These are phyloP conservation scores for Drosophila biarmipes DNA, from an alignment of 1,140 invertebrate species.

Conservation along the genomic window DNA sequence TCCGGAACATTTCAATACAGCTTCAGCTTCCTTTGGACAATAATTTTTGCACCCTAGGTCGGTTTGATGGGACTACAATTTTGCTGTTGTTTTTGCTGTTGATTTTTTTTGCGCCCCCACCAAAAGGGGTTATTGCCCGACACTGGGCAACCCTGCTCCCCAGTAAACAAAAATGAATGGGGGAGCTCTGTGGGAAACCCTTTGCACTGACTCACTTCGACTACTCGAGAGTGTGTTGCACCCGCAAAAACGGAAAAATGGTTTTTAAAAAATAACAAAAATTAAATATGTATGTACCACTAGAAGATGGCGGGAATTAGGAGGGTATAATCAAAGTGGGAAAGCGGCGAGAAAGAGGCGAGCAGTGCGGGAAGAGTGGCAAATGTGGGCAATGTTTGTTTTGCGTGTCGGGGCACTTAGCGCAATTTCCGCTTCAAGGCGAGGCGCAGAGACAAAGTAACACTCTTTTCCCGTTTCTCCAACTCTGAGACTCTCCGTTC, in stretches of 20 bases:
- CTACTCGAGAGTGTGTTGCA: constrained; percentile 77
- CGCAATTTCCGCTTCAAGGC: constrained; percentile 60
- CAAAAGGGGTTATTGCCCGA: constrained; percentile 54
- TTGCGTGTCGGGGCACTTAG: constrained; percentile 70
- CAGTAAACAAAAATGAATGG: constrained; percentile 34
- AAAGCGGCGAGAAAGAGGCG: background rate
- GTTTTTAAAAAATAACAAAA: constrained; percentile 8
- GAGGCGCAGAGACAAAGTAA: constrained; percentile 39
- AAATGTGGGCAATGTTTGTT: constrained; percentile 64
- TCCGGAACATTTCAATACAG: constrained; percentile 1
- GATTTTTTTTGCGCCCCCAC: constrained; percentile 4
- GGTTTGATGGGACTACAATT: constrained; percentile 15
- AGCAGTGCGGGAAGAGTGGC: constrained; percentile 12
- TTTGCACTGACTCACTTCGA: constrained; percentile 64
- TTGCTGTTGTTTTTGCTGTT: constrained; percentile 18
- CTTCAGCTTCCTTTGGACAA: constrained; percentile 19
- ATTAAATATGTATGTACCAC: constrained; percentile 11
- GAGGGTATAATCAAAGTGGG: constrained; percentile 37
- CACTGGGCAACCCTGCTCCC: constrained; percentile 34
- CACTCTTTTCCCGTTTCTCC: constrained; percentile 11
- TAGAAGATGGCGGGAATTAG: constrained; percentile 19
- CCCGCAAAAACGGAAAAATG: constrained; percentile 54
- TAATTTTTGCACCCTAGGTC: constrained; percentile 21
- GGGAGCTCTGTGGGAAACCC: constrained; percentile 46
- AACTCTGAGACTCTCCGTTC: background rate